Evolutionary conservation across 2,113 vertebrate species (phyloP).

Genomic region (Engraulis encrasicolus): DNA sequence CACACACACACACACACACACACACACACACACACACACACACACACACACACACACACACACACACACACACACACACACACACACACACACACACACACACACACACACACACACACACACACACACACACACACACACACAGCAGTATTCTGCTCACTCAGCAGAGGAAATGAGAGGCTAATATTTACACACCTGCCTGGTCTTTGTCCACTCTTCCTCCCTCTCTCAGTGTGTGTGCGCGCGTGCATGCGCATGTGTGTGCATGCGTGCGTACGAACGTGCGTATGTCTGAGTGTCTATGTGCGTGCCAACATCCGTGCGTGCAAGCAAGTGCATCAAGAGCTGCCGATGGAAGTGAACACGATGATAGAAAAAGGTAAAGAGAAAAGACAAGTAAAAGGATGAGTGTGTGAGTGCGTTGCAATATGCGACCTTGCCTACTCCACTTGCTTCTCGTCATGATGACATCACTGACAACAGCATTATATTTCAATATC

Average conservation of each 20-base stretch:
- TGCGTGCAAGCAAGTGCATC: background rate
- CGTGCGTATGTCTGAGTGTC: too few species aligned
- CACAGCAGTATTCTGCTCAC: background rate
- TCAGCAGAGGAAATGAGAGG: conserved; percentile 15
- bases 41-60: conserved; percentile 54
- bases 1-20: background rate
- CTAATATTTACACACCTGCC: conserved; percentile 5
- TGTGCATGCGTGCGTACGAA: background rate
- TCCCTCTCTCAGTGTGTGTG: background rate
- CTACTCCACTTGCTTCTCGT: too few species aligned
- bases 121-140: conserved; percentile 24
- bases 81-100: background rate
- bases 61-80: conserved; percentile 59
- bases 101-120: conserved; percentile 6
- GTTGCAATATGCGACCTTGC: too few species aligned
- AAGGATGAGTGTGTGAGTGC: background rate
- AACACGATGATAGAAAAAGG: too few species aligned
- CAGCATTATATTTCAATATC: too few species aligned
- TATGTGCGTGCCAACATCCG: background rate
- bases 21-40: background rate
- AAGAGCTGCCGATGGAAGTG: too few species aligned
- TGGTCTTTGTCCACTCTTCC: background rate
- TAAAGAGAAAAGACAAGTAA: background rate
- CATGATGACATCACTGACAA: too few species aligned
- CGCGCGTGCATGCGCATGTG: background rate